Conservation (phyloP, 1,140 invertebrate genomes). For the Octopus sinensis region DNA sequence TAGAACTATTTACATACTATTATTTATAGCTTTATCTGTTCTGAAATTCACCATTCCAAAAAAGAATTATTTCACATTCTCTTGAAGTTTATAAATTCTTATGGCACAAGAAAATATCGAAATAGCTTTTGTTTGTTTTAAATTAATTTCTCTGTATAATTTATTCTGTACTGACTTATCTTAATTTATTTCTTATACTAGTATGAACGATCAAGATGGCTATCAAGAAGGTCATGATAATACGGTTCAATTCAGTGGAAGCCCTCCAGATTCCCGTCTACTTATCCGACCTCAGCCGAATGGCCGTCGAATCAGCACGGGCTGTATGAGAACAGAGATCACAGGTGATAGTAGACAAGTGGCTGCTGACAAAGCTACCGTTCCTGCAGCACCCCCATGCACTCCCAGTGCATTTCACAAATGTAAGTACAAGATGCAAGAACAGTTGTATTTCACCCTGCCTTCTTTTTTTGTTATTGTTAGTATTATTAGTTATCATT, state of each 20-base stretch:
- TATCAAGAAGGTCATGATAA: conserved; percentile 5
- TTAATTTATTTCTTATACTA: not conserved
- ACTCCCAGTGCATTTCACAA: conserved; percentile 10
- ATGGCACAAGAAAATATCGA: too few relatives aligned
- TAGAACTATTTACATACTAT: too few relatives aligned
- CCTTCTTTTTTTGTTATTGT: too few relatives aligned
- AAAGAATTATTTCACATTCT: too few relatives aligned
- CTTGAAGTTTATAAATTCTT: too few relatives aligned
- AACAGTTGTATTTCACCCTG: too few relatives aligned
- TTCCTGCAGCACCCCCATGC: not conserved
- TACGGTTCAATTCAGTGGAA: conserved; percentile 16
- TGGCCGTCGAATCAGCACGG: conserved; percentile 55
- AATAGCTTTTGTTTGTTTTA: too few relatives aligned
- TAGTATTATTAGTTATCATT: too few relatives aligned
- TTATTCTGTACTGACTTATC: too few relatives aligned
- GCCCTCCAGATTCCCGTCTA: conserved; percentile 18
- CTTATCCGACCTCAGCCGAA: conserved; percentile 19
- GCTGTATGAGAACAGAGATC: conserved; percentile 54
- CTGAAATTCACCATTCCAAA: too few relatives aligned
- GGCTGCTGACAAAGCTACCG: not conserved
- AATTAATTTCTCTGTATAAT: too few relatives aligned
- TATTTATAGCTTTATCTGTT: too few relatives aligned
- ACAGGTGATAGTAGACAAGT: conserved; percentile 23
- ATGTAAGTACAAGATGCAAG: not conserved
- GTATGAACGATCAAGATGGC: conserved; percentile 15